A percentile compares a stretch with the other conserved stretches of the same genome.
Evolutionary conservation across 1,140 invertebrate species (phyloP).

Genomic region (Orussus abietinus): DNA sequence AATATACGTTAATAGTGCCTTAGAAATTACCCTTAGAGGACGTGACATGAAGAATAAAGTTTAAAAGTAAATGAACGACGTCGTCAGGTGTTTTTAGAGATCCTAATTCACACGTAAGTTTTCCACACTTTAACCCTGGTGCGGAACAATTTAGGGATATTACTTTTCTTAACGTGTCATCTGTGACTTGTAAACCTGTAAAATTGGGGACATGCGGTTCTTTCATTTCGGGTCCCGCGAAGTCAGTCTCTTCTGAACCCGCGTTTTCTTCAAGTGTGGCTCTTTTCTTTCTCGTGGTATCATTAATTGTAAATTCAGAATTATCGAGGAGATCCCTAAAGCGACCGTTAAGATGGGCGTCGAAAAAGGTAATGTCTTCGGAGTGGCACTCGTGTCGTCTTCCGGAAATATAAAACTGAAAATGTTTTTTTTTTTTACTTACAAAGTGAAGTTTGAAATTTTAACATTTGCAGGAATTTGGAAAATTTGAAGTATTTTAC

Average conservation of each 20-base stretch:
- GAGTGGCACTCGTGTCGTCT: slow-evolving; percentile 17
- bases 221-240: too few species aligned
- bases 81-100: slow-evolving; percentile 24
- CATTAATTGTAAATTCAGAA: too few species aligned
- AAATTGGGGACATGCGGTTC: too few species aligned
- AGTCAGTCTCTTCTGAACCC: too few species aligned
- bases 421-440: neutral
- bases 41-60: slow-evolving; percentile 20
- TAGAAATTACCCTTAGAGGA: slow-evolving; percentile 19
- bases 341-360: too few species aligned
- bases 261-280: too few species aligned
- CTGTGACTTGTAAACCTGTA: too few species aligned
- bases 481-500: slow-evolving; percentile 5
- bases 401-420: slow-evolving; percentile 26
- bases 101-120: slow-evolving; percentile 22
- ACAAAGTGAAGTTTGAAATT: slow-evolving; percentile 4
- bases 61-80: slow-evolving; percentile 22
- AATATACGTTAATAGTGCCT: too few species aligned
- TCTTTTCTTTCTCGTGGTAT: too few species aligned
- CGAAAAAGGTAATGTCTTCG: too few species aligned
- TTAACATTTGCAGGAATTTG: neutral
- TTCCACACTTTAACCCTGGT: slow-evolving; percentile 18
- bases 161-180: too few species aligned
- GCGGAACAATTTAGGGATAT: slow-evolving; percentile 29
- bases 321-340: too few species aligned